Evolutionary conservation across 2,113 vertebrate species (phyloP).

Genomic region (Haliaeetus leucogaster): DNA sequence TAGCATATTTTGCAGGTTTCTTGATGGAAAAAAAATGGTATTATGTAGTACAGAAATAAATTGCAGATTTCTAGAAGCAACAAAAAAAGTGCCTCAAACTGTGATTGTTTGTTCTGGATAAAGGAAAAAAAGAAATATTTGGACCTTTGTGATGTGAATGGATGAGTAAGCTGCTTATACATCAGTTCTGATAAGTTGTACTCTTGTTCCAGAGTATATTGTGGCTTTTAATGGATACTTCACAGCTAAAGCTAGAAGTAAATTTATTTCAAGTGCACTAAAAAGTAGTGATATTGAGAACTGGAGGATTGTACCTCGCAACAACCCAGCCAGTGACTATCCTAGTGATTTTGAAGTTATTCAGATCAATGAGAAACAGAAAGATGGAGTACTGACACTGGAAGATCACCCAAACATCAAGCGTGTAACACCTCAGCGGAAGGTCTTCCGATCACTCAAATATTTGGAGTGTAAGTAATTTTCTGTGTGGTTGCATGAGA

Average conservation of each 20-base stretch:
- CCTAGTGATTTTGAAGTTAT: constrained; percentile 98
- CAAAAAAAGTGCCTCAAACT: background rate
- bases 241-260: constrained; percentile 91
- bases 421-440: constrained; percentile 92
- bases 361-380: constrained; percentile 87
- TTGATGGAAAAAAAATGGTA: background rate
- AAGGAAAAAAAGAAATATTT: background rate
- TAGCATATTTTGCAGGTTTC: background rate
- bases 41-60: background rate
- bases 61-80: background rate
- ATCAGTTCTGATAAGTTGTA: constrained; percentile 32
- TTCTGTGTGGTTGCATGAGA: background rate
- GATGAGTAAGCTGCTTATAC: background rate
- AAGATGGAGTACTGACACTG: constrained; percentile 81
- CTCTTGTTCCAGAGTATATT: constrained; percentile 87
- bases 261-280: constrained; percentile 93
- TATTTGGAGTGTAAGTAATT: constrained; percentile 84
- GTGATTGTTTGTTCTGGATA: background rate
- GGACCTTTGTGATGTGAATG: background rate
- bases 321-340: constrained; percentile 95
- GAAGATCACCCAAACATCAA: constrained; percentile 96
- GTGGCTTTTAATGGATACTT: constrained; percentile 92
- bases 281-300: constrained; percentile 79
- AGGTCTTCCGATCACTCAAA: constrained; percentile 92
- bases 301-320: constrained; percentile 92